Evolutionary conservation across 2,888 invertebrate species (phyloP).

Genomic region (Eupithecia subfuscata): DNA sequence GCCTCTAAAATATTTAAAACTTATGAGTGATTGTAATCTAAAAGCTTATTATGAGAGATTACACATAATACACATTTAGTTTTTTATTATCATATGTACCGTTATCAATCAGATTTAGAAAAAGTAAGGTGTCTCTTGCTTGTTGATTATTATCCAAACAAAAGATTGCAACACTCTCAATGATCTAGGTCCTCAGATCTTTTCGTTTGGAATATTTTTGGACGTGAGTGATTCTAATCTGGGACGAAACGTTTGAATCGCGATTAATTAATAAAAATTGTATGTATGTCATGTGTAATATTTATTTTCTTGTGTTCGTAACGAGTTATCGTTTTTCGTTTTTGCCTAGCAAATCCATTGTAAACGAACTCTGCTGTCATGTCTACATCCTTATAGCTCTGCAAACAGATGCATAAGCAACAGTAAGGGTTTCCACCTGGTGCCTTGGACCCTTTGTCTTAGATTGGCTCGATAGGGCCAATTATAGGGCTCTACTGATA

Average conservation of each 20-base stretch:
- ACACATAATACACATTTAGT: too few species aligned
- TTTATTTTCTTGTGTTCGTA: too few species aligned
- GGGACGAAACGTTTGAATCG: neutral
- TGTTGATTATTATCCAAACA: too few species aligned
- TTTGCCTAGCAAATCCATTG: too few species aligned
- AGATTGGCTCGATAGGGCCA: constrained; percentile 63
- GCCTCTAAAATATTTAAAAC: neutral
- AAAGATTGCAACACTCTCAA: too few species aligned
- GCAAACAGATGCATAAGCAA: constrained; percentile 48
- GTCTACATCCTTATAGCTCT: constrained; percentile 45
- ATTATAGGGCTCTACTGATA: constrained; percentile 56
- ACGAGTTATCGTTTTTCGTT: too few species aligned
- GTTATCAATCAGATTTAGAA: neutral
- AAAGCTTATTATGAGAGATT: too few species aligned
- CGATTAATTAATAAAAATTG: too few species aligned
- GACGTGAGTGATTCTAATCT: neutral
- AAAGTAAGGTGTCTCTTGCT: neutral
- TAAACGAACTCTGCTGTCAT: too few species aligned
- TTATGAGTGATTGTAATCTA: neutral
- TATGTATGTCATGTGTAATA: too few species aligned
- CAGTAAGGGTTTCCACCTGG: constrained; percentile 49
- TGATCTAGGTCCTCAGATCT: too few species aligned
- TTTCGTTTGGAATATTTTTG: too few species aligned
- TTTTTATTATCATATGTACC: neutral
- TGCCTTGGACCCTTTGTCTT: constrained; percentile 64